Evolutionary conservation across 1,140 invertebrate species (phyloP).

Genomic region (Polyergus mexicanus): DNA sequence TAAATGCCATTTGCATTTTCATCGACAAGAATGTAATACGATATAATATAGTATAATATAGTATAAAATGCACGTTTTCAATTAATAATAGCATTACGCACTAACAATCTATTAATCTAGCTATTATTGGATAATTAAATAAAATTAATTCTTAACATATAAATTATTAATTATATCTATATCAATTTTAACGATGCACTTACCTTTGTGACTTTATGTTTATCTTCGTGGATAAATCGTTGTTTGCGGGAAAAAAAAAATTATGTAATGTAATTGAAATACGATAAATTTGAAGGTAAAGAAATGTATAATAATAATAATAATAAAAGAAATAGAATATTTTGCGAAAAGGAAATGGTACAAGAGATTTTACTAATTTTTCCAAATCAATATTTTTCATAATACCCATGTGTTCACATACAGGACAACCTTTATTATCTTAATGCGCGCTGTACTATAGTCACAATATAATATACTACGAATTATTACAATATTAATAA

Average conservation of each 20-base stretch:
- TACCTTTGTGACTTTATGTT: slow-evolving; percentile 13
- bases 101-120: neutral
- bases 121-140: neutral
- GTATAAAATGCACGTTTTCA: neutral
- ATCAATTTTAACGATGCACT: slow-evolving; percentile 12
- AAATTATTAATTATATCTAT: slow-evolving; percentile 1
- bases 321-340: neutral
- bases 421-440: slow-evolving; percentile 86
- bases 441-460: slow-evolving; percentile 82
- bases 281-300: neutral
- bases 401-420: slow-evolving; percentile 75
- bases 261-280: neutral
- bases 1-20: neutral
- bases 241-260: neutral
- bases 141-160: neutral
- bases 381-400: neutral
- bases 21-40: neutral
- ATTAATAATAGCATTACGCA: neutral
- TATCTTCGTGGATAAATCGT: neutral
- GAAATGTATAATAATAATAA: neutral
- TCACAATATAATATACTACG: slow-evolving; percentile 85
- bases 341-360: neutral
- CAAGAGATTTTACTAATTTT: neutral
- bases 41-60: neutral
- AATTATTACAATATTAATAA: slow-evolving; percentile 82